A percentile compares a stretch with the other conserved stretches of the same genome.
Conservation (phyloP, 2,113 vertebrate genomes). For the Oryzias melastigma region DNA sequence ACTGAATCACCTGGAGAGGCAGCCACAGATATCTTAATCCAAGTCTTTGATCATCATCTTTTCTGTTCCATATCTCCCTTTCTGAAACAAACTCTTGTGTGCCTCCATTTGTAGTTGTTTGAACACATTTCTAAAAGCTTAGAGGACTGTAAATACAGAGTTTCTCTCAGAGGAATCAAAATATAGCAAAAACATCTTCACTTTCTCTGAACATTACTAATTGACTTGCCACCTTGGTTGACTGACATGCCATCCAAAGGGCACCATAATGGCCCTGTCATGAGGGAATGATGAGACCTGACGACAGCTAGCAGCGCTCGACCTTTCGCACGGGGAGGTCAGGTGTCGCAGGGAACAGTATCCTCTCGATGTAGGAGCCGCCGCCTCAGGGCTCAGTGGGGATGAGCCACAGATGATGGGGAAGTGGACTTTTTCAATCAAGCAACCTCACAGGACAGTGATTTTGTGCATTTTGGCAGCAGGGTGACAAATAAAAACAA, state of each 20-base stretch:
- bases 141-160: too few species aligned
- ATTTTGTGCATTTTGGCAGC: slow-evolving; percentile 48
- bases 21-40: slow-evolving; percentile 44
- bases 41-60: slow-evolving; percentile 50
- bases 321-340: slow-evolving; percentile 69
- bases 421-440: slow-evolving; percentile 71
- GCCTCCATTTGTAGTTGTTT: slow-evolving; percentile 4
- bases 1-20: slow-evolving; percentile 40
- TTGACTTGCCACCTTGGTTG: slow-evolving; percentile 88
- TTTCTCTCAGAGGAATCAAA: not conserved
- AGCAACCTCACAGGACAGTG: slow-evolving; percentile 52
- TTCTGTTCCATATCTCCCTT: slow-evolving; percentile 12
- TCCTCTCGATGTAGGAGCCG: slow-evolving; percentile 42
- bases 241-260: slow-evolving; percentile 78
- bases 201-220: slow-evolving; percentile 77
- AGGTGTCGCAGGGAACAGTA: slow-evolving; percentile 58
- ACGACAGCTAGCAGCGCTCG: slow-evolving; percentile 73
- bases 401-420: slow-evolving; percentile 43
- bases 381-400: slow-evolving; percentile 46
- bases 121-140: slow-evolving; percentile 4
- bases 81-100: not conserved
- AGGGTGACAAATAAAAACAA: slow-evolving; percentile 71
- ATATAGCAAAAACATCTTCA: slow-evolving; percentile 22
- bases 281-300: slow-evolving; percentile 80
- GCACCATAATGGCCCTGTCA: slow-evolving; percentile 79